These are phyloP conservation scores for Eupithecia subfuscata DNA, from an alignment of 2,888 invertebrate genomes.

Conservation along the genomic window DNA sequence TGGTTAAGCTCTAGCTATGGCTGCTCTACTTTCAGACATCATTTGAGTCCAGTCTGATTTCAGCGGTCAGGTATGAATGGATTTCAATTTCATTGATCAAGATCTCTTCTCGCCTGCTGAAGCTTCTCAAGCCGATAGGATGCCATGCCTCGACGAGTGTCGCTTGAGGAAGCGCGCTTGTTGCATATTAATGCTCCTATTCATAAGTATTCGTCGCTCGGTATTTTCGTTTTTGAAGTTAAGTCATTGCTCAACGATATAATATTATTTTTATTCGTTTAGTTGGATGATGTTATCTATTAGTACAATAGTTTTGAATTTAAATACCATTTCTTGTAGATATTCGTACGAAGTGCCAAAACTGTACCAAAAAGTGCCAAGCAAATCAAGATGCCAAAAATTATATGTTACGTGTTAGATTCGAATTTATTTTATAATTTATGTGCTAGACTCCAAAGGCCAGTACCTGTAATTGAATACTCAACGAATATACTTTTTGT, in stretches of 20 bases:
- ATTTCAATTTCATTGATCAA: constrained; percentile 16
- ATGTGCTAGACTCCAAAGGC: constrained; percentile 61
- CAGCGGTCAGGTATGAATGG: constrained; percentile 15
- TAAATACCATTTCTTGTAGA: constrained; percentile 52
- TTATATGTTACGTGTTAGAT: constrained; percentile 45
- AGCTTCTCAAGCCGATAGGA: constrained; percentile 9
- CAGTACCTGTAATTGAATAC: constrained; percentile 81
- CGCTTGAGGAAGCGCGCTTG: constrained; percentile 36
- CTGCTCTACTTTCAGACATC: neutral
- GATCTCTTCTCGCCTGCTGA: constrained; percentile 21
- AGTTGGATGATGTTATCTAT: constrained; percentile 49
- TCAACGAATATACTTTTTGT: constrained; percentile 51
- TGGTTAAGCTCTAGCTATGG: neutral
- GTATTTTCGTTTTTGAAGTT: constrained; percentile 71
- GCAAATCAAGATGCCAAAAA: constrained; percentile 54
- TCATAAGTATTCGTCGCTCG: constrained; percentile 75
- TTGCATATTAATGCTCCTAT: constrained; percentile 54
- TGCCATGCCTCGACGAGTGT: constrained; percentile 43
- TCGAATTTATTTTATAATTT: constrained; percentile 45
- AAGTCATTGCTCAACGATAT: constrained; percentile 75
- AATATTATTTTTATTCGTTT: constrained; percentile 57
- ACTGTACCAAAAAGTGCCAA: constrained; percentile 65
- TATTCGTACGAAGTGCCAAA: constrained; percentile 57
- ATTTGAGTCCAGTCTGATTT: constrained; percentile 8
- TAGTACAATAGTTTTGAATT: constrained; percentile 53